Evolutionary conservation across 2,797 vertebrate genomes (phyloP).

Genomic region (Pachyuromys duprasi): DNA sequence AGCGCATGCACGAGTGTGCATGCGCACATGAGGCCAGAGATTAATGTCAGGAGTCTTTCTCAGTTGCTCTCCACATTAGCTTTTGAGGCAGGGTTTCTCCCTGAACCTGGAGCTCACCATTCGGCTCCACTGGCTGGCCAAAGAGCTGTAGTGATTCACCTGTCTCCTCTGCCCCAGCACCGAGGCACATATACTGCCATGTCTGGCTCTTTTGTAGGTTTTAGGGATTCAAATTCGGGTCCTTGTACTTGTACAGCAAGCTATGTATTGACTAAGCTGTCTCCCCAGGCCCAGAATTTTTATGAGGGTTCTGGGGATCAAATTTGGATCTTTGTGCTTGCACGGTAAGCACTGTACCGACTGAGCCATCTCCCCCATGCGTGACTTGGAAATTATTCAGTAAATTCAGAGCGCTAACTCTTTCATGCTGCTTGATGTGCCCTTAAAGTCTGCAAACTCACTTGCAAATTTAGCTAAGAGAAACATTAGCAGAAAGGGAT

Average conservation of each 20-base stretch:
- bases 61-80: background rate
- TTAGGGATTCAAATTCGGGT: background rate
- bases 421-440: background rate
- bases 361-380: background rate
- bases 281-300: background rate
- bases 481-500: background rate
- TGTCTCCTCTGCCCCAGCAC: background rate
- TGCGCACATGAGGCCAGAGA: background rate
- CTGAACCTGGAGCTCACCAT: background rate
- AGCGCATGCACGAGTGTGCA: background rate
- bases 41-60: background rate
- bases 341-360: background rate
- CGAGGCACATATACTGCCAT: background rate
- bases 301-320: background rate
- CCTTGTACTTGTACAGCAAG: background rate
- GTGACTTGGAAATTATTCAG: background rate
- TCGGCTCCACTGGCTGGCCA: background rate
- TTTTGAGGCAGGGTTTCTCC: background rate
- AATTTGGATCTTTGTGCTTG: background rate
- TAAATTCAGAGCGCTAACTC: background rate
- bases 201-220: background rate
- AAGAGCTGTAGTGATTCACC: background rate
- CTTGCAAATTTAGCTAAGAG: constrained; percentile 20
- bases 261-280: background rate
- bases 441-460: constrained; percentile 17